A percentile compares a stretch with the other conserved stretches of the same genome.
phyloP scores from a whole-genome alignment of 2,888 invertebrate species.

The Eristalis intricaria region DNA sequence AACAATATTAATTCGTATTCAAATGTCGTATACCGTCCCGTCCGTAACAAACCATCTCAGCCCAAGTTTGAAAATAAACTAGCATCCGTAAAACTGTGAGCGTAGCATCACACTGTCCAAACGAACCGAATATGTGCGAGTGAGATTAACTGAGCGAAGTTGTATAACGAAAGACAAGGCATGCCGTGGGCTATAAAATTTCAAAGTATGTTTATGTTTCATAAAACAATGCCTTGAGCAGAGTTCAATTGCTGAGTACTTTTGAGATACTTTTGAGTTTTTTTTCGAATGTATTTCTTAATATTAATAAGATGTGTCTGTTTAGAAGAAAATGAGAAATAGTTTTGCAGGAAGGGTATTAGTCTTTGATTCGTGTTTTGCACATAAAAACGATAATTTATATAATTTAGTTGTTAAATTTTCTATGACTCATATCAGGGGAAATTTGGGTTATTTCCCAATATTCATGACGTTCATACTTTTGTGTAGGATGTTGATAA shows the following conservation, averaged over 20 bases:
- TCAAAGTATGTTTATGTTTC: constrained; percentile 25
- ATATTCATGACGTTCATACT: background rate
- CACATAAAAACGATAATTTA: no score
- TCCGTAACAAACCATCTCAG: constrained; percentile 29
- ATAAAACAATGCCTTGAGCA: constrained; percentile 37
- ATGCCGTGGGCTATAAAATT: constrained; percentile 18
- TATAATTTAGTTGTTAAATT: background rate
- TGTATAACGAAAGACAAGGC: constrained; percentile 40
- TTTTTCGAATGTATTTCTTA: background rate
- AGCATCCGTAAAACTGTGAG: constrained; percentile 56
- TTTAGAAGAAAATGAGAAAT: no score
- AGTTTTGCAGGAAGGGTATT: background rate
- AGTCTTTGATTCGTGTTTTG: no score
- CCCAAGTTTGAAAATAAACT: constrained; percentile 65
- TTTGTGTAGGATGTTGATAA: background rate
- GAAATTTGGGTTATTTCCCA: background rate
- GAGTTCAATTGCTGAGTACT: constrained; percentile 11
- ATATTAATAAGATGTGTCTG: background rate
- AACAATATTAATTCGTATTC: background rate
- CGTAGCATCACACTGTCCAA: constrained; percentile 22
- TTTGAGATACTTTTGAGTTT: constrained; percentile 18
- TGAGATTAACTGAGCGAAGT: constrained; percentile 45
- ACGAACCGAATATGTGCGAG: constrained; percentile 26
- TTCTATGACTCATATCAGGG: background rate
- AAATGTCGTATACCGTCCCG: background rate